Percentiles rank a stretch among this genome's conserved stretches.
phyloP scores from a whole-genome alignment of 2,113 vertebrate genomes.

The Cromileptes altivelis region DNA sequence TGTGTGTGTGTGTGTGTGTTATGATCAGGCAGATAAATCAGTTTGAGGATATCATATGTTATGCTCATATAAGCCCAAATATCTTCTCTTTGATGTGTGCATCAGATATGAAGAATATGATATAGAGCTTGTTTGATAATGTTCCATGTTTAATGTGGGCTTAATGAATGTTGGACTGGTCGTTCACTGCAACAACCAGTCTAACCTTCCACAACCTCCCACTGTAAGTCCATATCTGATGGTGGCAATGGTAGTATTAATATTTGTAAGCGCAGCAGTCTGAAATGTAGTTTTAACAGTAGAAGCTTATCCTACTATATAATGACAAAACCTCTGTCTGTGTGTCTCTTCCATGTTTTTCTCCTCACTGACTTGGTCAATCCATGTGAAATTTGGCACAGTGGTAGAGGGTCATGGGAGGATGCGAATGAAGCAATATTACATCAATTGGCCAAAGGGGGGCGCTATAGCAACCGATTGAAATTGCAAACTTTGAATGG shows the following conservation, averaged over 20 bases:
- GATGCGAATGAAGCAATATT: too few relatives aligned
- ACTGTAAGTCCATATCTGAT: neutral
- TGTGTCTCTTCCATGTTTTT: too few relatives aligned
- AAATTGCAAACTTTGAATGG: too few relatives aligned
- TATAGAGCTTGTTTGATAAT: neutral
- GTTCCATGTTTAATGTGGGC: neutral
- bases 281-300: neutral
- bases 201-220: neutral
- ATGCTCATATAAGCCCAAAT: neutral
- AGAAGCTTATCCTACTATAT: neutral
- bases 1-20: neutral
- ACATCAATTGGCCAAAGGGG: too few relatives aligned
- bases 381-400: too few relatives aligned
- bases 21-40: neutral
- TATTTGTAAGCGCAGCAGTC: neutral
- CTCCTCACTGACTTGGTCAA: too few relatives aligned
- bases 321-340: too few relatives aligned
- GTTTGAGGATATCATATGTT: constrained; percentile 1
- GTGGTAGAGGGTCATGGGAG: too few relatives aligned
- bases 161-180: neutral
- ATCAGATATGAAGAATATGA: neutral
- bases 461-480: too few relatives aligned
- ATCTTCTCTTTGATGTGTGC: neutral
- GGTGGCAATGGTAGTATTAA: neutral
- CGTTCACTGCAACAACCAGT: neutral